Conservation (phyloP, 2,888 invertebrate species). For the Tetropium fuscum region DNA sequence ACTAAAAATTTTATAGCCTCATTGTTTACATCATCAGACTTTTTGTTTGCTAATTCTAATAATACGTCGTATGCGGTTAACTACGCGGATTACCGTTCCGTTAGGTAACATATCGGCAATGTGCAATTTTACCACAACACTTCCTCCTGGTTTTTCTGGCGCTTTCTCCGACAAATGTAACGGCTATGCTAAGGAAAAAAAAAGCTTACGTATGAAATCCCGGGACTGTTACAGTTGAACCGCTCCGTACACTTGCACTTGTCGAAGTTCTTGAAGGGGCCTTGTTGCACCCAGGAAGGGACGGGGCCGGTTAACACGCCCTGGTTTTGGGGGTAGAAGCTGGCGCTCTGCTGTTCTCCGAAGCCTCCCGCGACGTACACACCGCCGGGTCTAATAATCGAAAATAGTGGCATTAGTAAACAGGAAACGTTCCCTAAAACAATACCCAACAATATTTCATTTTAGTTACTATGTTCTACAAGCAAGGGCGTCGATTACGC, state of each 20-base stretch:
- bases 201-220: slow-evolving; percentile 69
- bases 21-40: no score
- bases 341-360: slow-evolving; percentile 37
- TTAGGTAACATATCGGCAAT: neutral
- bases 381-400: slow-evolving; percentile 55
- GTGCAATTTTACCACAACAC: neutral
- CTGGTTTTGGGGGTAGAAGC: slow-evolving; percentile 31
- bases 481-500: no score
- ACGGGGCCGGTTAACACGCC: slow-evolving; percentile 62
- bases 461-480: no score
- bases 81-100: neutral
- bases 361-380: slow-evolving; percentile 49
- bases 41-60: neutral
- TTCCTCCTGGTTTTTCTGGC: slow-evolving; percentile 1
- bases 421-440: no score
- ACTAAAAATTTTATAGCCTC: no score
- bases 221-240: slow-evolving; percentile 70
- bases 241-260: slow-evolving; percentile 69
- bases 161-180: slow-evolving; percentile 3
- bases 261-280: slow-evolving; percentile 61
- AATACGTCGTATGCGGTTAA: neutral
- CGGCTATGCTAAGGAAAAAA: no score
- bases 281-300: slow-evolving; percentile 64
- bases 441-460: no score
- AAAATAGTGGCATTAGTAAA: no score